Base-by-base conservation (phyloP, 2,888 invertebrate genomes). In the Anthoptus insignis region DNA sequence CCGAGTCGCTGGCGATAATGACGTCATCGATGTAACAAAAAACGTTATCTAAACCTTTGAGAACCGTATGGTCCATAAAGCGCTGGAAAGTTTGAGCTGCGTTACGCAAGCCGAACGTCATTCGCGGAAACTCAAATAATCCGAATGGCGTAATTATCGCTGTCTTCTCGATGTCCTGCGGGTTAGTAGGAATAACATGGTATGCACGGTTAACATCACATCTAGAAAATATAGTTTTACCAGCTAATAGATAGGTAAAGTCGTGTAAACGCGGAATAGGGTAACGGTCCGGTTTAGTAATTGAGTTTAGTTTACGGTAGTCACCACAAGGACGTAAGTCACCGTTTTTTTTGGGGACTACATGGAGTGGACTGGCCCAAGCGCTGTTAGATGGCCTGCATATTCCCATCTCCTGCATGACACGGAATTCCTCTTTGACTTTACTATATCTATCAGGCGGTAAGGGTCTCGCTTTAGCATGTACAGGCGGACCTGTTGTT, bases 331-430 rank as follows among this genome's bases (percentile, higher is more conserved):
- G 72, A 1, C 76, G 58, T 6, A 77, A 21, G 0, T 74, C 47
- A 0, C 76, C 76, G 13, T 71, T 69, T 27, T 67, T 58, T 9
- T 71, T 45, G 2, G n/a, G 34, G 2, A 66, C 52, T 4, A 66
- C 60, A 16, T 66, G 81, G 0, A 86, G 67, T 3, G 81, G 84
- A 58, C 73, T 79, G 1, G 82, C 74, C 81, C 80, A 85, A 1
- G 64, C 59, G 6, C 19, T 47, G 86, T 75, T 86, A 84, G 87
- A 88, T 0, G 84, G 87, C 3, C 86, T 73, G 34, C 84, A 84
- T 11, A 89, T 84, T 0, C 86, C 89, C 19, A 75, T 66, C 19
- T 86, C 76, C 7, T 79, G 65, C 80, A 86, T 78, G 0, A 47
- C 3, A 8, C 29, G 27, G 39, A 68, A 68, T 34, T 68, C 68